Percentiles rank a stretch among this genome's conserved stretches.
Conservation (phyloP, 2,888 invertebrate species). For the Apotomis capreana region DNA sequence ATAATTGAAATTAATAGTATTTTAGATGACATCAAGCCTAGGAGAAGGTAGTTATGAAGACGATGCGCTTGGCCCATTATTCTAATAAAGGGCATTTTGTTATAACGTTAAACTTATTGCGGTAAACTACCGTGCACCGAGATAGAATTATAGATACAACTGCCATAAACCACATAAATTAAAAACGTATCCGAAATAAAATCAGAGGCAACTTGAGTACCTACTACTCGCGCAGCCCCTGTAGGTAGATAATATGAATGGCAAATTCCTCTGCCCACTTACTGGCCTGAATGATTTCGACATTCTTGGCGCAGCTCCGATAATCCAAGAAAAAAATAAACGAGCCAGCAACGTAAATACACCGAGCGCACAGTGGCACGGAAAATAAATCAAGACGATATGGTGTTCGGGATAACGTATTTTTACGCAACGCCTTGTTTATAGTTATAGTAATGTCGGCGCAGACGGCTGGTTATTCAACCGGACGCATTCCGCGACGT, state of each 20-base stretch:
- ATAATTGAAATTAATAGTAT: too few relatives aligned
- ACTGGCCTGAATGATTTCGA: conserved; percentile 83
- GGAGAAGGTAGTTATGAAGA: too few relatives aligned
- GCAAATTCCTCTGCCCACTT: conserved; percentile 81
- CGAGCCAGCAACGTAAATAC: conserved; percentile 75
- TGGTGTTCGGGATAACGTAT: conserved; percentile 74
- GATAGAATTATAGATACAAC: too few relatives aligned
- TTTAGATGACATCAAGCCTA: too few relatives aligned
- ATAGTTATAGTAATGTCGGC: conserved; percentile 61
- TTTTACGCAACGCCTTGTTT: conserved; percentile 82
- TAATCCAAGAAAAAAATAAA: conserved; percentile 79
- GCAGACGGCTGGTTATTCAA: conserved; percentile 81
- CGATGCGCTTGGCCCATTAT: too few relatives aligned
- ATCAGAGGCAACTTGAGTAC: conserved; percentile 41
- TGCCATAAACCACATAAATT: too few relatives aligned
- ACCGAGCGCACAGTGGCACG: conserved; percentile 66
- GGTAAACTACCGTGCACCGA: too few relatives aligned
- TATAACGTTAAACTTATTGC: too few relatives aligned
- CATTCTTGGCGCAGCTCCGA: conserved; percentile 82
- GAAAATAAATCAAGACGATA: conserved; percentile 75
- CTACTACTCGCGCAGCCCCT: conserved; percentile 63
- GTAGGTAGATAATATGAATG: conserved; percentile 71
- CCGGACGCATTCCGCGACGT: conserved; percentile 80
- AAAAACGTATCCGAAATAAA: background rate
- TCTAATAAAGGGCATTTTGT: too few relatives aligned